These are phyloP conservation scores for Phaethon lepturus DNA, from an alignment of 2,113 vertebrate species.

Conservation along the genomic window DNA sequence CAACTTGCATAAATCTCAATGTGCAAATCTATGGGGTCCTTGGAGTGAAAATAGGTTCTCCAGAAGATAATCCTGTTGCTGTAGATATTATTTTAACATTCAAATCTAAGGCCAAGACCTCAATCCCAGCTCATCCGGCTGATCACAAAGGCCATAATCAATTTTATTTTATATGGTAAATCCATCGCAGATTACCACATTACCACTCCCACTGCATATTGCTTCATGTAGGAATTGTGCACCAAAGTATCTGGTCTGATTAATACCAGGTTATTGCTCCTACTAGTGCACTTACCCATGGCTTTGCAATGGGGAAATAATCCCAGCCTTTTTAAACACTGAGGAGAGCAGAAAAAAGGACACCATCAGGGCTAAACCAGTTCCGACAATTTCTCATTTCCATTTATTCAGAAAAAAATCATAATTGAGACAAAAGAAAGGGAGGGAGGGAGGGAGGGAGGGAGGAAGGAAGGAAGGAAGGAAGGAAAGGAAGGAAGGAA, in stretches of 20 bases:
- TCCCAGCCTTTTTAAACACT: background rate
- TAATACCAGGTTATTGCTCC: background rate
- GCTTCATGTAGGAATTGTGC: background rate
- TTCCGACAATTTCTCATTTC: conserved; percentile 54
- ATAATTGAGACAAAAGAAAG: conserved; percentile 65
- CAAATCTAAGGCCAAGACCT: background rate
- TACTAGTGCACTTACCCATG: background rate
- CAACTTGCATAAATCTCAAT: background rate
- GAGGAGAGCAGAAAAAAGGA: background rate
- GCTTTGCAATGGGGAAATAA: background rate
- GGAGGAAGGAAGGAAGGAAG: too few species aligned
- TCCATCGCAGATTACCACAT: background rate
- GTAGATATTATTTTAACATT: background rate
- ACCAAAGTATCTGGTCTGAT: background rate
- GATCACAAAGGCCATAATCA: background rate
- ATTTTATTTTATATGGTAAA: background rate
- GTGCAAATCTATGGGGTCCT: background rate
- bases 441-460: too few species aligned
- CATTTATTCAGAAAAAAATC: conserved; percentile 54
- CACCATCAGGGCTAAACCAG: background rate
- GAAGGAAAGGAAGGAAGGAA: too few species aligned
- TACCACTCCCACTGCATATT: background rate
- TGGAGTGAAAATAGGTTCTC: background rate
- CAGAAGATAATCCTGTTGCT: background rate
- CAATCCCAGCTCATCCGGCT: background rate